Conservation (phyloP, 1,140 invertebrate genomes). For the Aphaenogaster rudis region DNA sequence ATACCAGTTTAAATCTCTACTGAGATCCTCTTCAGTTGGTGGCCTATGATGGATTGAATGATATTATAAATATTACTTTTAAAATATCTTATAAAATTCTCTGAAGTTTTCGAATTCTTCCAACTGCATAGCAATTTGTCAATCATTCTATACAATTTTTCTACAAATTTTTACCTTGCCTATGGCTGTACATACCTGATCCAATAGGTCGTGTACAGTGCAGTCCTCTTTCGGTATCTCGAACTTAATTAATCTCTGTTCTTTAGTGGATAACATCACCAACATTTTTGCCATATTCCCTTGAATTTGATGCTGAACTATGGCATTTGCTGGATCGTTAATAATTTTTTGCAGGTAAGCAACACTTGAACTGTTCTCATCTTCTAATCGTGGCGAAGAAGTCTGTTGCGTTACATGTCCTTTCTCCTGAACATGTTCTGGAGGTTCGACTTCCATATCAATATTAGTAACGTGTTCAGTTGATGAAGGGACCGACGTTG, state of each 20-base stretch:
- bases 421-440: constrained; percentile 68
- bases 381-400: constrained; percentile 68
- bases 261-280: constrained; percentile 90
- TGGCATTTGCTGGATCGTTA: constrained; percentile 80
- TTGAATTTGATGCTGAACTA: constrained; percentile 85
- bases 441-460: constrained; percentile 66
- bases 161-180: constrained; percentile 42
- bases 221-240: constrained; percentile 93
- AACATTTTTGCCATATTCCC: constrained; percentile 92
- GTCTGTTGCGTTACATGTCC: constrained; percentile 62
- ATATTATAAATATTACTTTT: neutral
- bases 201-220: constrained; percentile 92
- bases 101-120: neutral
- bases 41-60: no score
- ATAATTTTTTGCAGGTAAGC: constrained; percentile 83
- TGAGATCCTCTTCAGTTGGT: no score
- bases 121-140: neutral
- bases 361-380: constrained; percentile 74
- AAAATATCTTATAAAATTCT: constrained; percentile 4
- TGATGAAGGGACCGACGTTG: constrained; percentile 61
- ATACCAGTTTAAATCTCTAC: no score
- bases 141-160: neutral
- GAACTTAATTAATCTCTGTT: constrained; percentile 93
- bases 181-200: constrained; percentile 88
- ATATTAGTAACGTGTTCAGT: neutral